Evolutionary conservation across 2,113 vertebrate genomes (phyloP).

Genomic region (Trogon melanurus): DNA sequence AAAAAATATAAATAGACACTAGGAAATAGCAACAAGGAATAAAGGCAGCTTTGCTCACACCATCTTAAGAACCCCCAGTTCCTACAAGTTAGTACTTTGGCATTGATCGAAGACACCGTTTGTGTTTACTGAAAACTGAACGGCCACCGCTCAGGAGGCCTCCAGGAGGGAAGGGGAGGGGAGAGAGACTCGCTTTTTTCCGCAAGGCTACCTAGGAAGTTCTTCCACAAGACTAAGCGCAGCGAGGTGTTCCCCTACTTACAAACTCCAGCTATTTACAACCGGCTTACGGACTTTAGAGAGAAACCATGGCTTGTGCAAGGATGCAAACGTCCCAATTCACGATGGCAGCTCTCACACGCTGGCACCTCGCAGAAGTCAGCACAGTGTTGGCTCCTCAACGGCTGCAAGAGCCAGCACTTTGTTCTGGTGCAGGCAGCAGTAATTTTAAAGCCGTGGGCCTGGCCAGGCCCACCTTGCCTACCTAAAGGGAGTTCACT

Average conservation of each 20-base stretch:
- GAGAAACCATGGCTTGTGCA: background rate
- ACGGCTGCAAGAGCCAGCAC: background rate
- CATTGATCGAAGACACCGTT: background rate
- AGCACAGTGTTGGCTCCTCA: background rate
- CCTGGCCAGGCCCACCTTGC: background rate
- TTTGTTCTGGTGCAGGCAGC: background rate
- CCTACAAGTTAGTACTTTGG: conserved; percentile 9
- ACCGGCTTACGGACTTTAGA: background rate
- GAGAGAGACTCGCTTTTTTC: background rate
- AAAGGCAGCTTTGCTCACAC: conserved; percentile 1
- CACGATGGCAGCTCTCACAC: background rate
- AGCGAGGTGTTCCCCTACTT: background rate
- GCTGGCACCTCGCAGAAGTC: background rate
- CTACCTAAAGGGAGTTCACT: background rate
- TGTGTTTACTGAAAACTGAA: background rate
- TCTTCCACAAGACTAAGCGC: background rate
- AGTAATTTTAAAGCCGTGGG: background rate
- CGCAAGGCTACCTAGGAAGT: background rate
- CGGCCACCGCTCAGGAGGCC: background rate
- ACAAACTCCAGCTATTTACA: background rate
- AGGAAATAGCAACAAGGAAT: conserved; percentile 52
- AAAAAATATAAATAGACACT: conserved; percentile 76
- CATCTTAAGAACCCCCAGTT: background rate
- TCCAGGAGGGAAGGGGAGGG: background rate
- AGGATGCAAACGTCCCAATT: background rate